These are phyloP conservation scores for Neria commutata DNA, from an alignment of 2,888 invertebrate genomes.

Conservation along the genomic window DNA sequence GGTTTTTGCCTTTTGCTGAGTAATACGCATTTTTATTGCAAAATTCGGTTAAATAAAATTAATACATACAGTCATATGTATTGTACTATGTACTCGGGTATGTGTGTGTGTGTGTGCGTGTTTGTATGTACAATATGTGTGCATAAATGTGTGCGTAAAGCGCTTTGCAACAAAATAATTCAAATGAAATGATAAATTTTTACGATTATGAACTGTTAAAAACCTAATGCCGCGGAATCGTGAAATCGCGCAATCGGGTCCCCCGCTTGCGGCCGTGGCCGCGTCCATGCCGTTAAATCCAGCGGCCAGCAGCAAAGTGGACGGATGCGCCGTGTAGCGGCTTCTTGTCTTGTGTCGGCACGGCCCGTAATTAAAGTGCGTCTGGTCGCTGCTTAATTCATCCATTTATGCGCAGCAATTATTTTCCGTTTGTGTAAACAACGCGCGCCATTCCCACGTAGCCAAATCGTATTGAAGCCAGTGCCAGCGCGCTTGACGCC, in stretches of 20 bases:
- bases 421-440: conserved; percentile 21
- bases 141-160: neutral
- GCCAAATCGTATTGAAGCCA: neutral
- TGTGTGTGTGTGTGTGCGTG: conserved; percentile 5
- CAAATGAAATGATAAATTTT: conserved; percentile 36
- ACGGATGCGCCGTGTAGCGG: neutral
- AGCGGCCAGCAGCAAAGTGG: neutral
- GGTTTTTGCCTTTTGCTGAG: conserved; percentile 7
- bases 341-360: neutral
- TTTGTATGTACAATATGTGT: neutral
- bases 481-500: conserved; percentile 1
- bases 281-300: conserved; percentile 13
- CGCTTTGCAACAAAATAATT: conserved; percentile 1
- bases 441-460: conserved; percentile 4
- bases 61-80: neutral
- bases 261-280: too few relatives aligned
- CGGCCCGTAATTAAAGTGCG: neutral
- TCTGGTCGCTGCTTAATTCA: neutral
- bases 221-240: conserved; percentile 14
- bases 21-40: neutral
- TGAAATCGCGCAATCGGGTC: too few relatives aligned
- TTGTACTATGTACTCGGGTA: neutral
- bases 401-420: conserved; percentile 10
- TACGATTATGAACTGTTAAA: conserved; percentile 42
- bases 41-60: neutral